Conservation (phyloP, 2,888 invertebrate genomes). For the Eupithecia tripunctaria region DNA sequence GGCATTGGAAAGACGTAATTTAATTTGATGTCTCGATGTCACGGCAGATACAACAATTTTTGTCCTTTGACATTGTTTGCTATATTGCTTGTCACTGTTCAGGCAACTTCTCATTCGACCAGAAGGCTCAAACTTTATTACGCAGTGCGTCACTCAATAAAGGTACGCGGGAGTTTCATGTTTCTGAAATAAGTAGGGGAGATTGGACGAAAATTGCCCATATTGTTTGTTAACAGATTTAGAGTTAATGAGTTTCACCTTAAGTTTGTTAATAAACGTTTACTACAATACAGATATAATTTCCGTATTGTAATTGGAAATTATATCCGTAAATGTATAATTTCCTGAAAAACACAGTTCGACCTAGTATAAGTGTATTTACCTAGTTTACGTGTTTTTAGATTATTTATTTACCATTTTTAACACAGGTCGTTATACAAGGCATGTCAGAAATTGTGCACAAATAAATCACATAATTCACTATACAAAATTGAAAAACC, state of each 20-base stretch:
- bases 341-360: no score
- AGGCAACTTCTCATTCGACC: constrained; percentile 3
- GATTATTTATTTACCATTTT: no score
- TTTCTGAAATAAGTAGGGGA: constrained; percentile 41
- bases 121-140: constrained; percentile 14
- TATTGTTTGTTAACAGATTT: not conserved
- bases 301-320: no score
- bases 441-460: no score
- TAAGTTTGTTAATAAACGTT: not conserved
- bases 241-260: not conserved
- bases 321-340: no score
- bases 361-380: no score
- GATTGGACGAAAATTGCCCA: not conserved
- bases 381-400: not conserved
- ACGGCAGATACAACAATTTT: constrained; percentile 4
- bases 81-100: constrained; percentile 9
- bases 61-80: constrained; percentile 8
- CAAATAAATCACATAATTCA: no score
- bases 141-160: constrained; percentile 28
- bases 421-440: no score
- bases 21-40: constrained; percentile 4
- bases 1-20: not conserved
- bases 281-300: not conserved
- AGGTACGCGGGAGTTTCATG: constrained; percentile 38
- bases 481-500: no score